Conservation (phyloP, 2,888 invertebrate genomes). For the Alitta virens region DNA sequence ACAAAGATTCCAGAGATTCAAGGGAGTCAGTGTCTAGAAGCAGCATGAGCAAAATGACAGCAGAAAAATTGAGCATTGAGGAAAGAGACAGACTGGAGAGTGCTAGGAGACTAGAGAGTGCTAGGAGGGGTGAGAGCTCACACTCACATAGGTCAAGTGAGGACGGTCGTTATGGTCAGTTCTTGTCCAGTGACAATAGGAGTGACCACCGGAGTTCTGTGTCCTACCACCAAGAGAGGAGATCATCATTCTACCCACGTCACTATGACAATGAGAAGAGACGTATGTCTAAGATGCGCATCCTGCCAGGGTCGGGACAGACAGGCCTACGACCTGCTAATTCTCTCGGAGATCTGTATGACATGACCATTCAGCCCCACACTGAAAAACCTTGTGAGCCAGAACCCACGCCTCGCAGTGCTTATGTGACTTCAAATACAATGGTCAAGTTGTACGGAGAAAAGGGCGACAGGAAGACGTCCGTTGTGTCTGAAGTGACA, state of each 20-base stretch:
- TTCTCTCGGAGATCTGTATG: constrained; percentile 3
- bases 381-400: not conserved
- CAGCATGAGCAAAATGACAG: too few species aligned
- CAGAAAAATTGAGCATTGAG: not conserved
- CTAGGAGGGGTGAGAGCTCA: not conserved
- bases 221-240: not conserved
- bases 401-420: not conserved
- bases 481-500: not conserved
- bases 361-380: constrained; percentile 11
- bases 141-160: not conserved
- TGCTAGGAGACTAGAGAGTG: not conserved
- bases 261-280: not conserved
- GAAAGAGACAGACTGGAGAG: not conserved
- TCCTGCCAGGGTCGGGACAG: not conserved
- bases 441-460: not conserved
- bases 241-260: not conserved
- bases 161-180: not conserved
- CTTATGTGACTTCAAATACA: not conserved
- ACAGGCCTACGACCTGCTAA: not conserved
- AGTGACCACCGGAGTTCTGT: not conserved
- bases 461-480: not conserved
- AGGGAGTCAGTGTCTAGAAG: not conserved
- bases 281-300: not conserved
- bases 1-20: not conserved
- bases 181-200: not conserved